Base-by-base conservation (phyloP, 2,113 vertebrate species). In the Sporophila hypoxantha region DNA sequence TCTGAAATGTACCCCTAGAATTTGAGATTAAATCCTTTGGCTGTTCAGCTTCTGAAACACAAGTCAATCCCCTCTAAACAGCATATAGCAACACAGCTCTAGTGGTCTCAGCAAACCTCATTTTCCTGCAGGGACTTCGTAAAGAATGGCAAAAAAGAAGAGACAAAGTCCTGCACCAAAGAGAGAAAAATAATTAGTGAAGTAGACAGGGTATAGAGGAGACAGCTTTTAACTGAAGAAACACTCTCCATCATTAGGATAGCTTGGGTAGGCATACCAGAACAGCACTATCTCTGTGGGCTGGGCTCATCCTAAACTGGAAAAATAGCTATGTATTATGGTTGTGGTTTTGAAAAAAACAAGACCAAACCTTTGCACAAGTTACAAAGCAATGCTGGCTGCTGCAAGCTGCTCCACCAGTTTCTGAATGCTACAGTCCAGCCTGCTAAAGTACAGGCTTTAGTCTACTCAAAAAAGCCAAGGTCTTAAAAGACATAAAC, bases 41-140 rank as follows among this genome's bases (percentile, higher is more conserved):
- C 77, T 83, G 87, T 83, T 95, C 82, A 89, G 85, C 59, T 76
- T 90, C 85, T 77, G 89, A 92, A 94, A 77, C 69, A 91, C 73
- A 89, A 95, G 93, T 94, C 93, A 89, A 89, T 71, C 73, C 34
- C 22, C 82, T 85, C 62, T 92, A 89, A 90, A 93, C 15, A 85
- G 47, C 5, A 2, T 74, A 84, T 17, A 84, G 85, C 49, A 93
- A 90, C 85, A 94, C 46, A 92, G 79, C 76, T 80, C 80, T 75
- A 69, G 60, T 70, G 29, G 52, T 77, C 82, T 87, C 82, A 53
- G 89, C 61, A 85, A 70, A 79, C 20, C 71, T 64, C 23, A 52
- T 85, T 87, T 94, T 84, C 56, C 77, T 79, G 13, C 52, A 76
- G 52, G 19, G 66, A 60, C 42, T 76, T 79, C 39, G 32, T 52